These are phyloP conservation scores for Diachasma alloeum DNA, from an alignment of 1,140 invertebrate genomes.

Conservation along the genomic window DNA sequence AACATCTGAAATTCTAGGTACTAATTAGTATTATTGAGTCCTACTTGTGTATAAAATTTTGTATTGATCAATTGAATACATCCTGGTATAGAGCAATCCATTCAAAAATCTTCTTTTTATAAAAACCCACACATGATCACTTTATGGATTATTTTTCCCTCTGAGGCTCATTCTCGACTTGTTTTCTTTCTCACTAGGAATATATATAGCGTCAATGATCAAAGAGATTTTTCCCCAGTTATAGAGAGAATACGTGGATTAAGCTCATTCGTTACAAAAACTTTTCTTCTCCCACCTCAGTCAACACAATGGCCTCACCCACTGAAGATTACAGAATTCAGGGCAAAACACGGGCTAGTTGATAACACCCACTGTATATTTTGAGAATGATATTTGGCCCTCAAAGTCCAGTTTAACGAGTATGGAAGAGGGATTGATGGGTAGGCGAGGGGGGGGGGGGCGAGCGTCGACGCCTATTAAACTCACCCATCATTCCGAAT, in stretches of 20 bases:
- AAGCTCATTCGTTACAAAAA: background rate
- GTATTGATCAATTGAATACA: too few relatives aligned
- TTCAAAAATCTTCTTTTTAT: too few relatives aligned
- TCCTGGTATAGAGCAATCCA: too few relatives aligned
- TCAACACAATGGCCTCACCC: background rate
- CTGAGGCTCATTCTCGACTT: too few relatives aligned
- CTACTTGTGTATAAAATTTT: too few relatives aligned
- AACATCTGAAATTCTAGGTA: too few relatives aligned
- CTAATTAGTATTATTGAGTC: too few relatives aligned
- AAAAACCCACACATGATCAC: too few relatives aligned
- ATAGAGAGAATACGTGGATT: background rate
- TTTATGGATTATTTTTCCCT: too few relatives aligned
- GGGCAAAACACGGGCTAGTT: background rate
- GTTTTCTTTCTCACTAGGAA: too few relatives aligned
- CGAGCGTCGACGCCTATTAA: conserved; percentile 5
- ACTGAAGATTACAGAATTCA: background rate
- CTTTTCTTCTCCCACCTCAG: background rate
- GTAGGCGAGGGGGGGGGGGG: background rate
- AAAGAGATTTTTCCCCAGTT: background rate
- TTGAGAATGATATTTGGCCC: background rate
- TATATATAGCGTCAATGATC: background rate
- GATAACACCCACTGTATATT: background rate
- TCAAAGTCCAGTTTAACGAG: conserved; percentile 1
- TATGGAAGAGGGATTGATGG: background rate
- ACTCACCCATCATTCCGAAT: background rate